Evolutionary conservation across 2,113 vertebrate species (phyloP), one percentile per base, ranked within the genome.

Genomic region (Passerina amoena): DNA sequence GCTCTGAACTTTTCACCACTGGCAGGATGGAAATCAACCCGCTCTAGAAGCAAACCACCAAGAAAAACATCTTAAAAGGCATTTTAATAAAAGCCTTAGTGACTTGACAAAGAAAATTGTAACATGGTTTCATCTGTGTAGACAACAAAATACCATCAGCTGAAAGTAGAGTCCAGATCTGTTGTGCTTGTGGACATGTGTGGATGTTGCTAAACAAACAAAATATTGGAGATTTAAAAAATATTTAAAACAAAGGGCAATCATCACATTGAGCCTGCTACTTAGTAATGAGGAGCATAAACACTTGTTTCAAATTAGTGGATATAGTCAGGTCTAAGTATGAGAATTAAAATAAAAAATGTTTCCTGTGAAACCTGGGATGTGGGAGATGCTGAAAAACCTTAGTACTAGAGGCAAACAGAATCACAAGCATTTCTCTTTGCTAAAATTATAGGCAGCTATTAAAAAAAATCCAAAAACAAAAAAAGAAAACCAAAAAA

Each of bases 331-430:
- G 28, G 44, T 9, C 2, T 78, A 48, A 54, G 35, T 51, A 33
- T 7, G 1, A 63, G 2, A 17, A 33, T 20, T 63, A 22, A 75
- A 66, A 59, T 5, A 2, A 86, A 59, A 64, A 65, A 48, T 22
- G 0, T 33, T 57, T 70, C 33, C 21, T 35, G 13, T 42, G 18
- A 88, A 88, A 73, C 5, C 3, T 1, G 3, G 8, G 19, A 54
- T 21, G 6, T 2, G 2, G 22, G 7, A 69, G 8, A 9, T 20
- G n/a, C 27, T 73, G 5, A 25, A 65, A 47, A 11, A 1, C 1
- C 4, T 5, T 31, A 65, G 2, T 24, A 17, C 28, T 21, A 38
- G 9, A 83, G 73, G 33, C 2, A 40, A 64, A 56, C 6, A 72
- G 24, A 80, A n/a, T 0, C 1, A 9, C 16, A 59, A 13, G 1